These are phyloP conservation scores for Muscicapa comitata DNA, from an alignment of 2,797 vertebrate species.

Conservation along the genomic window DNA sequence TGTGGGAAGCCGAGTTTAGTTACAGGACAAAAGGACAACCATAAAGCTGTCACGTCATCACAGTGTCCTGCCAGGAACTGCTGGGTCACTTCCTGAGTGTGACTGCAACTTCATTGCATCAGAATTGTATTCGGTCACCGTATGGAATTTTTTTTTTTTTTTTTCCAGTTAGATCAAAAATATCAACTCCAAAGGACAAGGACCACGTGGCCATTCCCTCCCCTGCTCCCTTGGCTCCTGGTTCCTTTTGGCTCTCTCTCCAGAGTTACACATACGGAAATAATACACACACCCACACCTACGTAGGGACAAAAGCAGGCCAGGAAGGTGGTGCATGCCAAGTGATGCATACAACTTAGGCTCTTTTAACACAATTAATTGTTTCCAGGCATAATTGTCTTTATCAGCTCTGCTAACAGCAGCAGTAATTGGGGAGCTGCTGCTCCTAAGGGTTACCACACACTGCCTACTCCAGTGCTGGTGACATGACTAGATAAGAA, in stretches of 20 bases:
- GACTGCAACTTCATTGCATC: neutral
- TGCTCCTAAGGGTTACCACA: neutral
- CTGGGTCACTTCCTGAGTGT: neutral
- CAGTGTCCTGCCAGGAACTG: neutral
- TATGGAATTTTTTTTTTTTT: neutral
- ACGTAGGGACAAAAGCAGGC: neutral
- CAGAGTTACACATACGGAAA: neutral
- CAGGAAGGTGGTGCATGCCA: neutral
- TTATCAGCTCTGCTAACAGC: constrained; percentile 8
- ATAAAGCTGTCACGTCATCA: neutral
- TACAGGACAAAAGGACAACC: neutral
- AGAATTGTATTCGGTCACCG: neutral
- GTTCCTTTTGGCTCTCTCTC: neutral
- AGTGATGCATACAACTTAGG: neutral
- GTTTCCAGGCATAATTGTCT: constrained; percentile 18
- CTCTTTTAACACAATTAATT: constrained; percentile 2
- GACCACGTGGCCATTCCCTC: neutral
- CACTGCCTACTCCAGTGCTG: neutral
- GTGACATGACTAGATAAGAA: neutral
- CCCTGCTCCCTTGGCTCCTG: neutral
- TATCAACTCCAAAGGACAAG: neutral
- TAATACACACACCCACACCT: neutral
- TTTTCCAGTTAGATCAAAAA: neutral
- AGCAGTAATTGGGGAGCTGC: neutral
- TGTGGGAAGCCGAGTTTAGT: neutral